Evolutionary conservation across 2,888 invertebrate genomes (phyloP).

Genomic region (Agonopterix heracliana): DNA sequence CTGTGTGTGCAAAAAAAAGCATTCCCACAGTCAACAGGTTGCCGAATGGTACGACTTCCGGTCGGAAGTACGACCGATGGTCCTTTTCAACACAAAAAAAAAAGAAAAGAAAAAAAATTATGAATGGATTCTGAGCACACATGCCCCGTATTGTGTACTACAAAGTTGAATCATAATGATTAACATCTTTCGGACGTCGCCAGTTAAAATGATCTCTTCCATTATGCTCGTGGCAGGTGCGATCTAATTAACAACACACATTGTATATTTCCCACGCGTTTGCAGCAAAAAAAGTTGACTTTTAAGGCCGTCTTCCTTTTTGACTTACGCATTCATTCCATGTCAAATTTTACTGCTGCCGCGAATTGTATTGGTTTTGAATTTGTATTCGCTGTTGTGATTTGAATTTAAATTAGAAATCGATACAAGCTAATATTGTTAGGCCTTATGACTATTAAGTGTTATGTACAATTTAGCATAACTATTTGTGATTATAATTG

Average conservation of each 20-base stretch:
- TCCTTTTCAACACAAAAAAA: constrained; percentile 34
- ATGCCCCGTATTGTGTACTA: constrained; percentile 41
- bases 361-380: constrained; percentile 24
- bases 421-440: constrained; percentile 20
- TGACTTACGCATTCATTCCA: constrained; percentile 28
- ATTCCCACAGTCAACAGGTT: constrained; percentile 71
- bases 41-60: constrained; percentile 65
- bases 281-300: constrained; percentile 20
- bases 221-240: constrained; percentile 45
- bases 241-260: constrained; percentile 41
- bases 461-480: constrained; percentile 2
- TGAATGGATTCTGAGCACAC: constrained; percentile 55
- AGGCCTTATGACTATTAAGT: constrained; percentile 12
- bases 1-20: constrained; percentile 48
- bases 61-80: constrained; percentile 70
- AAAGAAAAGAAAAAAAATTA: constrained; percentile 41
- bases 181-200: constrained; percentile 50
- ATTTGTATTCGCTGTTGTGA: constrained; percentile 22
- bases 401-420: constrained; percentile 24
- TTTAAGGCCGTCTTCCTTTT: constrained; percentile 32
- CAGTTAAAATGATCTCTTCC: constrained; percentile 43
- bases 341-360: constrained; percentile 26
- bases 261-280: constrained; percentile 56
- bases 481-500: not conserved
- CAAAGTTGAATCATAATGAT: constrained; percentile 37